Percentiles rank a stretch among this genome's conserved stretches.
phyloP scores from a whole-genome alignment of 30 jellyfish, hydroid and myxozoan genomes.

The Aurelia coerulea region DNA sequence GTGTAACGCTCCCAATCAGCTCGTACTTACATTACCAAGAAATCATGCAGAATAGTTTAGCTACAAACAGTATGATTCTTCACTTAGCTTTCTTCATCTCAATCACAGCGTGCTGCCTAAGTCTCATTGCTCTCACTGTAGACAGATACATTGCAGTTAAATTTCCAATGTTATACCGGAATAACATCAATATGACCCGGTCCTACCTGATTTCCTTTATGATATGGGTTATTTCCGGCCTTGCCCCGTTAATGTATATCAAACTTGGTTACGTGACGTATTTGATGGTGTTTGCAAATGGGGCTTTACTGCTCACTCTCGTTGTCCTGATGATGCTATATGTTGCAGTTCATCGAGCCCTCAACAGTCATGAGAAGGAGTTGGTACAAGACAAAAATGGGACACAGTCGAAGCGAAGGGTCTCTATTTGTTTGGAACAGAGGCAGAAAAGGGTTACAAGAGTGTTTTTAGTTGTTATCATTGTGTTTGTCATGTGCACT shows the following conservation, averaged over 20 bases:
- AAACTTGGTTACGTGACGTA: conserved; percentile 52
- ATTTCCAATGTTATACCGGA: conserved; percentile 66
- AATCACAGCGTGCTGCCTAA: conserved; percentile 61
- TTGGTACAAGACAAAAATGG: conserved; percentile 15
- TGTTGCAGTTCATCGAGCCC: conserved; percentile 56
- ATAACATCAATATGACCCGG: conserved; percentile 49
- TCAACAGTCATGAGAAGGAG: conserved; percentile 35
- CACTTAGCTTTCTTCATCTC: conserved; percentile 67
- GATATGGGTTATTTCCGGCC: conserved; percentile 69
- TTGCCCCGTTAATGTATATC: conserved; percentile 52
- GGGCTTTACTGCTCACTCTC: conserved; percentile 60
- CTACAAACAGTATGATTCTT: conserved; percentile 24
- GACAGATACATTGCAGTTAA: conserved; percentile 76
- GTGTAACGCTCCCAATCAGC: conserved; percentile 64
- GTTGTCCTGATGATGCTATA: conserved; percentile 47
- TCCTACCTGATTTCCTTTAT: conserved; percentile 25
- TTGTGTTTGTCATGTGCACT: conserved; percentile 64
- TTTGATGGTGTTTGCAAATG: conserved; percentile 72
- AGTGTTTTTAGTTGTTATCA: conserved; percentile 40
- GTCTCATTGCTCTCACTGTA: conserved; percentile 55
- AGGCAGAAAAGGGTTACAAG: conserved; percentile 66
- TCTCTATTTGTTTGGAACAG: conserved; percentile 46
- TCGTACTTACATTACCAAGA: conserved; percentile 29
- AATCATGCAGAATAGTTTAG: conserved; percentile 11
- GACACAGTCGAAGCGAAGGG: conserved; percentile 44